These are phyloP conservation scores for Ochotona curzoniae DNA, from an alignment of 2,113 vertebrate species.

Conservation along the genomic window DNA sequence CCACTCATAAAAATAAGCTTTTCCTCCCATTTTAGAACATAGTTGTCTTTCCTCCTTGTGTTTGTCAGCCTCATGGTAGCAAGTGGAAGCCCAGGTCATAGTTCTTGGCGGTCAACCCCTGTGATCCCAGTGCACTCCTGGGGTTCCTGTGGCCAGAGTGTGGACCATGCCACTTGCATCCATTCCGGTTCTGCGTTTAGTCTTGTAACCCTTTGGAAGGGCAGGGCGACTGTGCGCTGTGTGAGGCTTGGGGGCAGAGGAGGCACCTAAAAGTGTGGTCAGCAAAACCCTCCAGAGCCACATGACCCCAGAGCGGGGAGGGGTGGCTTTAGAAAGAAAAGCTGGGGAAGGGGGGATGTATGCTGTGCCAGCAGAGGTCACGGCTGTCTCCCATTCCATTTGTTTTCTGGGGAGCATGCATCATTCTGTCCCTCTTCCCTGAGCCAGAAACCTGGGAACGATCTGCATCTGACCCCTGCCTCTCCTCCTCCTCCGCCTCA, in stretches of 20 bases:
- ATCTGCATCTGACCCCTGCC: neutral
- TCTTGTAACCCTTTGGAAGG: neutral
- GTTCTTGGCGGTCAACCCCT: neutral
- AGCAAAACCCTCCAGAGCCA: neutral
- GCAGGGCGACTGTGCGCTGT: neutral
- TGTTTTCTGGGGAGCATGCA: neutral
- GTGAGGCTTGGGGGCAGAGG: neutral
- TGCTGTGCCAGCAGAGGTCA: neutral
- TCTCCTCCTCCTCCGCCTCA: neutral
- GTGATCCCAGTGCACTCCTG: neutral
- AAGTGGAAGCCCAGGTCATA: neutral
- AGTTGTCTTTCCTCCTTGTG: neutral
- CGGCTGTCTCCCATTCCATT: neutral
- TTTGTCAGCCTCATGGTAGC: conserved; percentile 9
- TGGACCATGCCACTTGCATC: neutral
- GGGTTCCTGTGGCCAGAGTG: neutral
- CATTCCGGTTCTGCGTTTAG: neutral
- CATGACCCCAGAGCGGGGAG: neutral
- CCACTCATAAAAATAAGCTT: conserved; percentile 1
- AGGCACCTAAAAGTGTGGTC: neutral
- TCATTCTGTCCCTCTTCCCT: neutral
- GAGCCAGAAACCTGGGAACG: neutral
- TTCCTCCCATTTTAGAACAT: neutral
- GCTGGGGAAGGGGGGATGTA: neutral
- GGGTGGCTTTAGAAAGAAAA: neutral